Evolutionary conservation across 1,140 invertebrate species (phyloP), one percentile per base, ranked within the genome.

Genomic region (Zaprionus ornatus): DNA sequence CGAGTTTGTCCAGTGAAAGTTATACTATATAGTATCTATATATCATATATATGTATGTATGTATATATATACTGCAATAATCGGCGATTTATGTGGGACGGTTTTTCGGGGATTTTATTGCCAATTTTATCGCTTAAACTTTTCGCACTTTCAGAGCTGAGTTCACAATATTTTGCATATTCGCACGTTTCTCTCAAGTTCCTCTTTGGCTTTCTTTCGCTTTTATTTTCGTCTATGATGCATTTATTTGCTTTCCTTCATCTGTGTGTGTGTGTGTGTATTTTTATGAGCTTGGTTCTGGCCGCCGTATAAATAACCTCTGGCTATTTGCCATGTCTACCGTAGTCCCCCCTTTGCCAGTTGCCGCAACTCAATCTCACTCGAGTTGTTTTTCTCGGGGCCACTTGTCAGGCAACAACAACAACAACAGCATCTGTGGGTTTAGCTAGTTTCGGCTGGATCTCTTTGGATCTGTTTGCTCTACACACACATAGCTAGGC

Each of bases 51-150:
- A n/a, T n/a, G n/a, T 69, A 50, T 66, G 57, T 72, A 63, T 17
- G 7, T 35, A 3, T 32, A 4, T 23, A 25, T 48, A 21, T 57
- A n/a, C 15, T 27, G 63, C 37, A 67, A 40, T 35, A 73, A 40
- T 62, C 63, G 56, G 37, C 70, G 42, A 29, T 70, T 86, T 73
- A 69, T 69, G 69, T 65, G 74, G 70, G 56, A 72, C 75, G 63
- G 67, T 37, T 62, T 50, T 63, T 21, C 2, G 37, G 40, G 40
- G 17, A 65, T 82, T 90, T 90, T 84, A 84, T 84, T 71, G 67
- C 48, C 78, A 85, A 68, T 74, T 84, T 88, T 70, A 88, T 85
- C 55, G 79, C 69, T 19, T 21, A 37, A 69, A 77, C 54, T 74
- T 77, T 63, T 78, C 74, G 79, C 76, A 59, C 52, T 67, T 68